phyloP scores from a whole-genome alignment of 1,140 invertebrate genomes.

The Dendrolimus punctatus region DNA sequence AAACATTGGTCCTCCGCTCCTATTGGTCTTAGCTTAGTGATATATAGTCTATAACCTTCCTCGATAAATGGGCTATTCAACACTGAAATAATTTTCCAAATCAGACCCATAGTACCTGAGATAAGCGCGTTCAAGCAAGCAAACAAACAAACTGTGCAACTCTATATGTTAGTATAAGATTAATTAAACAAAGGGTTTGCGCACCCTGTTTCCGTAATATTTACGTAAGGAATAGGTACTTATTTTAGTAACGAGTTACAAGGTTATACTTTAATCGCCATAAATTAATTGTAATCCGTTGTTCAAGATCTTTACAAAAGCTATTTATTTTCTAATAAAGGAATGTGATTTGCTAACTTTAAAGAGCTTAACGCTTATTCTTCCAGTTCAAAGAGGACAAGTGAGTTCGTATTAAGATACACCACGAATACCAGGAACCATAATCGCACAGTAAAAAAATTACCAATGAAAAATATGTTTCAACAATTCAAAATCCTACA shows the following conservation, averaged over 20 bases:
- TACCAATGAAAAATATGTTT: too few species aligned
- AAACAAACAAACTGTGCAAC: too few species aligned
- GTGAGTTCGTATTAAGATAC: conserved; percentile 11
- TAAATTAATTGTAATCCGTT: conserved; percentile 17
- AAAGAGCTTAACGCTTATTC: conserved; percentile 18
- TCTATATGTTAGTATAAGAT: too few species aligned
- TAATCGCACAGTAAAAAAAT: not conserved
- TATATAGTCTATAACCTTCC: too few species aligned
- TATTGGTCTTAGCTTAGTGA: too few species aligned
- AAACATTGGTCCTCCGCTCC: too few species aligned
- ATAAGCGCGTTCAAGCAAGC: too few species aligned
- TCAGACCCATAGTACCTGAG: too few species aligned
- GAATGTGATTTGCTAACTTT: conserved; percentile 18
- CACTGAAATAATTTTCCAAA: too few species aligned
- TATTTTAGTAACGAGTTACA: conserved; percentile 16
- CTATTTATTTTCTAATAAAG: conserved; percentile 20
- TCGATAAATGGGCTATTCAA: too few species aligned
- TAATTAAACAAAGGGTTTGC: conserved; percentile 1
- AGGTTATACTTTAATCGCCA: conserved; percentile 29
- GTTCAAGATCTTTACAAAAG: conserved; percentile 8
- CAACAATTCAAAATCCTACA: too few species aligned
- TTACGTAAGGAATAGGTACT: not conserved
- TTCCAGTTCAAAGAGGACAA: conserved; percentile 22
- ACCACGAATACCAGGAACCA: too few species aligned
- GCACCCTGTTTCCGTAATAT: not conserved